These are phyloP conservation scores for Tonatia bakeri DNA, from an alignment of 2,113 vertebrate species.

Conservation along the genomic window DNA sequence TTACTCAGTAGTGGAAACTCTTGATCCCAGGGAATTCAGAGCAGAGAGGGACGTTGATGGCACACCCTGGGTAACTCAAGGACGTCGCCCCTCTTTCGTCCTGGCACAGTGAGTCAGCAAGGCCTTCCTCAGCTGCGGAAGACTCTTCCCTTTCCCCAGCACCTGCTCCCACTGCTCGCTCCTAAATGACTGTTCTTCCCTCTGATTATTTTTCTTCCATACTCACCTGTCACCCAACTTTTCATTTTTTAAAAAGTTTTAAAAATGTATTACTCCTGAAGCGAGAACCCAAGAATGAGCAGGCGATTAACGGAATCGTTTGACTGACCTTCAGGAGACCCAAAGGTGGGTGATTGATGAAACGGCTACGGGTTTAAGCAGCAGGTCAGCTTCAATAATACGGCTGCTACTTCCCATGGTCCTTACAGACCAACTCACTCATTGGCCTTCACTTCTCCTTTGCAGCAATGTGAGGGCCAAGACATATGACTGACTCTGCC, in stretches of 20 bases:
- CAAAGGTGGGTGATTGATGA: constrained; percentile 64
- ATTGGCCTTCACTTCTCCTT: constrained; percentile 69
- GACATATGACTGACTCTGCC: background rate
- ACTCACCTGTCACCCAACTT: constrained; percentile 70
- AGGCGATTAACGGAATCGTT: constrained; percentile 64
- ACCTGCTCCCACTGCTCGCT: background rate
- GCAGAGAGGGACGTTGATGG: no score
- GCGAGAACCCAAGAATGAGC: constrained; percentile 60
- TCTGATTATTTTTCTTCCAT: constrained; percentile 72
- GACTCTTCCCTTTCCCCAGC: background rate
- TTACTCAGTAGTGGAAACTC: background rate
- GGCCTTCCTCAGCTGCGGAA: background rate
- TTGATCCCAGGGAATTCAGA: background rate
- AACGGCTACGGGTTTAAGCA: constrained; percentile 63
- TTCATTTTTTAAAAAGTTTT: constrained; percentile 76
- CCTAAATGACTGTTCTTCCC: constrained; percentile 62
- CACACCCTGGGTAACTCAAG: background rate
- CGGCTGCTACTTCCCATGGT: constrained; percentile 37
- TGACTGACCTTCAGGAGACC: constrained; percentile 70
- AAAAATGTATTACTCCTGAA: constrained; percentile 75
- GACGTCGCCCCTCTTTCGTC: background rate
- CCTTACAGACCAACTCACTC: constrained; percentile 25
- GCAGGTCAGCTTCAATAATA: constrained; percentile 72
- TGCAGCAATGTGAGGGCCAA: constrained; percentile 40
- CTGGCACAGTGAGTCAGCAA: background rate